These are phyloP conservation scores for Mnemiopsis leidyi DNA, from an alignment of 37 sponge, comb jelly and placozoan genomes.

Conservation along the genomic window DNA sequence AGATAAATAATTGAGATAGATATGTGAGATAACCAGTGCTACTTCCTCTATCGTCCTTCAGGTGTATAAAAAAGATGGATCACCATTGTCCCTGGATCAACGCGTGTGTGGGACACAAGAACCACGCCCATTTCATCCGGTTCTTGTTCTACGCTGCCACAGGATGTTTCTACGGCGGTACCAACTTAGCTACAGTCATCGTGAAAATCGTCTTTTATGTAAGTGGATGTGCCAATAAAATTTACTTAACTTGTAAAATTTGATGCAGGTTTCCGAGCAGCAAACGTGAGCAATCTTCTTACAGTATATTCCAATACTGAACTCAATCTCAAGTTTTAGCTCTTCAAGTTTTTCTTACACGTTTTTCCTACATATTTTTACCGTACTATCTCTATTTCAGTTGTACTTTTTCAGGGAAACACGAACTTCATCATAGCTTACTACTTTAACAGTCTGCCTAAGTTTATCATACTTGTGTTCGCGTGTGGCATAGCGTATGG, in stretches of 20 bases:
- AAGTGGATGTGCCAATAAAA: too few species aligned
- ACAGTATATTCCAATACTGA: too few species aligned
- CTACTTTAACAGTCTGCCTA: conserved; percentile 18
- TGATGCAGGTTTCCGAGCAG: too few species aligned
- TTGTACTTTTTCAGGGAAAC: neutral
- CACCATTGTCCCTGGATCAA: conserved; percentile 64
- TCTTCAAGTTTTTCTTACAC: neutral
- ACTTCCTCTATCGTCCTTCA: too few species aligned
- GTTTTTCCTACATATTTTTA: neutral
- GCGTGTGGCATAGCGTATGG: conserved; percentile 17
- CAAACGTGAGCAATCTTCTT: too few species aligned
- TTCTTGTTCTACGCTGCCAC: conserved; percentile 52
- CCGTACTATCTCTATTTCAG: too few species aligned
- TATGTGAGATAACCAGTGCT: too few species aligned
- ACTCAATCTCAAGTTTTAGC: too few species aligned
- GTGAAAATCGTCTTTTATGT: conserved; percentile 31
- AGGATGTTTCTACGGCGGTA: conserved; percentile 38
- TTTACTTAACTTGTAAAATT: too few species aligned
- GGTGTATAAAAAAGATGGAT: conserved; percentile 60
- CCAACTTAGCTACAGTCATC: neutral
- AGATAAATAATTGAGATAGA: too few species aligned
- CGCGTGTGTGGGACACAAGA: conserved; percentile 58
- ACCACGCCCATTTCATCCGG: conserved; percentile 59
- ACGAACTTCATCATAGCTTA: conserved; percentile 26
- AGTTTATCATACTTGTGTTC: conserved; percentile 27